These are phyloP conservation scores for Tenthredo livida DNA, from an alignment of 2,888 invertebrate species.

Conservation along the genomic window DNA sequence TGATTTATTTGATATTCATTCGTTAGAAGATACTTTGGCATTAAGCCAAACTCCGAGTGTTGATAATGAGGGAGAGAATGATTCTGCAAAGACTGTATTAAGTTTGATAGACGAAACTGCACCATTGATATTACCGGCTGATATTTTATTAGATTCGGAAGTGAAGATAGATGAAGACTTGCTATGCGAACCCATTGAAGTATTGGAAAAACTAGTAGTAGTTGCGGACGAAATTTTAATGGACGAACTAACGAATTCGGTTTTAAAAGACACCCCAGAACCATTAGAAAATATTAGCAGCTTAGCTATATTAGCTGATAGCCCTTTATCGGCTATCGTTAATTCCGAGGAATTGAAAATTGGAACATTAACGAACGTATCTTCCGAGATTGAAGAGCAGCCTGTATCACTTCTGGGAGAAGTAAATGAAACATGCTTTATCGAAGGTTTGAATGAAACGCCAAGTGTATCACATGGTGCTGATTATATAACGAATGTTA, in stretches of 20 bases:
- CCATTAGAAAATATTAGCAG: constrained; percentile 64
- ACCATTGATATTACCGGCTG: neutral
- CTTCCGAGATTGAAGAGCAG: constrained; percentile 13
- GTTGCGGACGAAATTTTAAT: constrained; percentile 60
- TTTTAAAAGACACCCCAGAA: constrained; percentile 62
- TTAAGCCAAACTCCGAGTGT: neutral
- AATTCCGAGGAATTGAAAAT: constrained; percentile 56
- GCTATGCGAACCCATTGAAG: constrained; percentile 55
- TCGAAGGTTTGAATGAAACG: constrained; percentile 59
- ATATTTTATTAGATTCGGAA: constrained; percentile 3
- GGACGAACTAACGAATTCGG: constrained; percentile 62
- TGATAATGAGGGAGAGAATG: neutral
- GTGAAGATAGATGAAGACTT: constrained; percentile 57
- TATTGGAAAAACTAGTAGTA: constrained; percentile 60
- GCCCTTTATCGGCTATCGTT: constrained; percentile 58
- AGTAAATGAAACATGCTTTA: constrained; percentile 62
- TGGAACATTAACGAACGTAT: constrained; percentile 40
- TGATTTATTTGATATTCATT: neutral
- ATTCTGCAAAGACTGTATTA: neutral
- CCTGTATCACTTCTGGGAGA: constrained; percentile 56
- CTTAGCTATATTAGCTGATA: constrained; percentile 64
- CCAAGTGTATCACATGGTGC: constrained; percentile 56
- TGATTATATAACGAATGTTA: constrained; percentile 62
- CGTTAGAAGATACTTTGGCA: neutral
- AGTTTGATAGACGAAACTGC: neutral